A percentile compares a stretch with the other conserved stretches of the same genome.
Evolutionary conservation across 2,113 vertebrate genomes (phyloP).

Genomic region (Platichthys stellatus): DNA sequence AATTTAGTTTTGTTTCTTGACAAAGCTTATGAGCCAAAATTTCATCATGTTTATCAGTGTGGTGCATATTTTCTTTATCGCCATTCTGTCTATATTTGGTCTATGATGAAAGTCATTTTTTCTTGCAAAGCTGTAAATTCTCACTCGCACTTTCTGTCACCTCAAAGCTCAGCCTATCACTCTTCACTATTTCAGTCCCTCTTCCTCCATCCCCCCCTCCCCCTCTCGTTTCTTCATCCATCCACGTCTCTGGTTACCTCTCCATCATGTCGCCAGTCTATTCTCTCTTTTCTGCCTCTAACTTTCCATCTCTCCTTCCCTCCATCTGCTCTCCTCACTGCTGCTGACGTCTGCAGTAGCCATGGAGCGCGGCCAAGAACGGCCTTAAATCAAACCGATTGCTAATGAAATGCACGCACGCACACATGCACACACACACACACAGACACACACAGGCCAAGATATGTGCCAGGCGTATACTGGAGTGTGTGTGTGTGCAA

Average conservation of each 20-base stretch:
- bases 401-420: slow-evolving; percentile 50
- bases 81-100: slow-evolving; percentile 12
- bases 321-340: slow-evolving; percentile 44
- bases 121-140: neutral
- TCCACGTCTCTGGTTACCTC: slow-evolving; percentile 34
- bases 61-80: neutral
- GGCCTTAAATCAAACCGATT: slow-evolving; percentile 68
- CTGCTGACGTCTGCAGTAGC: slow-evolving; percentile 74
- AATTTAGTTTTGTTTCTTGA: neutral
- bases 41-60: neutral
- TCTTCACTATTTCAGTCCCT: slow-evolving; percentile 27
- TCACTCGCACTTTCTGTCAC: neutral
- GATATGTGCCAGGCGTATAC: slow-evolving; percentile 2
- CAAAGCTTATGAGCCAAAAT: neutral
- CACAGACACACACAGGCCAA: neutral
- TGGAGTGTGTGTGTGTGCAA: neutral
- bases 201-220: slow-evolving; percentile 23
- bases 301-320: slow-evolving; percentile 33
- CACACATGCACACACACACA: slow-evolving; percentile 6
- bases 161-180: slow-evolving; percentile 21
- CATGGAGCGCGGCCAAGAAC: slow-evolving; percentile 62
- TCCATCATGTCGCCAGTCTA: slow-evolving; percentile 52
- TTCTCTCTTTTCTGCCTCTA: slow-evolving; percentile 46
- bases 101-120: slow-evolving; percentile 4
- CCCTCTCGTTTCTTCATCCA: slow-evolving; percentile 36